Evolutionary conservation across 2,113 vertebrate species (phyloP).

Genomic region (Ammodytes marinus): DNA sequence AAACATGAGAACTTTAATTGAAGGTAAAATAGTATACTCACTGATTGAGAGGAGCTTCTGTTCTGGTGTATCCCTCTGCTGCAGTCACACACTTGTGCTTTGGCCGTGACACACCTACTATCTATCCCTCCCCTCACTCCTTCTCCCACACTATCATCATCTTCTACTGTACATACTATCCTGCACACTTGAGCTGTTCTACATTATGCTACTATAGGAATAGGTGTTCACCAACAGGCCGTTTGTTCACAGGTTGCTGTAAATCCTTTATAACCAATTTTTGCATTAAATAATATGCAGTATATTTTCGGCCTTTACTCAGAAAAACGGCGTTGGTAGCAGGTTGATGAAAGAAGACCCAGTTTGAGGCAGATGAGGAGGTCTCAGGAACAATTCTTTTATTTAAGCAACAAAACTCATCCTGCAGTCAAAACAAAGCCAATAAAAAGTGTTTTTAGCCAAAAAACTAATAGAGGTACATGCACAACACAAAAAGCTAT

Average conservation of each 20-base stretch:
- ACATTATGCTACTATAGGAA: background rate
- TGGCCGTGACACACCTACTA: constrained; percentile 5
- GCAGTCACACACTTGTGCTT: constrained; percentile 13
- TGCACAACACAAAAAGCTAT: too few species aligned
- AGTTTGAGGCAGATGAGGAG: too few species aligned
- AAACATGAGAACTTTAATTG: background rate
- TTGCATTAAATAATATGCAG: too few species aligned
- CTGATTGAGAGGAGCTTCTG: constrained; percentile 26
- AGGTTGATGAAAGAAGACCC: too few species aligned
- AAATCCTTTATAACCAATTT: too few species aligned
- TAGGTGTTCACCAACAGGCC: background rate
- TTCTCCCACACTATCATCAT: background rate
- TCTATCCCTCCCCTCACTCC: background rate
- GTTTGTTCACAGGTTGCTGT: background rate
- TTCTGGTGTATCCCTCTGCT: background rate
- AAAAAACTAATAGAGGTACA: too few species aligned
- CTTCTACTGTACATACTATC: background rate
- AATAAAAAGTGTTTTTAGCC: too few species aligned
- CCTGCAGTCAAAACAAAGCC: too few species aligned
- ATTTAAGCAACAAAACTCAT: too few species aligned
- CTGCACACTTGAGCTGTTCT: background rate
- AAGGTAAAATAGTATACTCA: constrained; percentile 38
- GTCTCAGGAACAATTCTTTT: too few species aligned
- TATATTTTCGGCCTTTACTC: too few species aligned
- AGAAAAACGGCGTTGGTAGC: too few species aligned